phyloP scores from a whole-genome alignment of 1,140 invertebrate genomes.

The Drosophila punjabiensis region DNA sequence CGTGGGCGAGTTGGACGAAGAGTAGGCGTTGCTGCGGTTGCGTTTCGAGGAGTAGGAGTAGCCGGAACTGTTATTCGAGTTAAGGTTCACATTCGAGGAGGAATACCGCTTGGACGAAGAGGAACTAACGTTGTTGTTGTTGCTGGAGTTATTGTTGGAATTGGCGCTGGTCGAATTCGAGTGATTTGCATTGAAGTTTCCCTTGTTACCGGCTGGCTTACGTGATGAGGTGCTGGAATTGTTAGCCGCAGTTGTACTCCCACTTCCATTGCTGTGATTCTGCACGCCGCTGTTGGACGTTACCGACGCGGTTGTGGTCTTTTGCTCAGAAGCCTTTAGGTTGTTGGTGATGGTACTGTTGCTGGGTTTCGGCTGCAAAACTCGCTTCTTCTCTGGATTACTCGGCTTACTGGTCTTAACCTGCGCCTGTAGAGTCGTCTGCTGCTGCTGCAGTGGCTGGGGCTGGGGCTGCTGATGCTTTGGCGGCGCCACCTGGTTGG shows the following conservation, averaged over 20 bases:
- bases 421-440: constrained; percentile 27
- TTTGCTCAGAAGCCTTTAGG: constrained; percentile 28
- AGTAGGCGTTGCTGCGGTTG: constrained; percentile 61
- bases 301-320: constrained; percentile 1
- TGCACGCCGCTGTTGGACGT: constrained; percentile 21
- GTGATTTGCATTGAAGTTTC: constrained; percentile 51
- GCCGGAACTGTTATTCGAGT: constrained; percentile 63
- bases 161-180: constrained; percentile 51
- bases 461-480: constrained; percentile 42
- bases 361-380: constrained; percentile 40
- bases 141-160: constrained; percentile 53
- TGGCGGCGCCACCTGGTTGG: constrained; percentile 30
- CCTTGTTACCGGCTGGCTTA: constrained; percentile 36
- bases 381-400: constrained; percentile 58
- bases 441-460: constrained; percentile 23
- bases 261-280: constrained; percentile 26
- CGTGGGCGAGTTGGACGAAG: constrained; percentile 70
- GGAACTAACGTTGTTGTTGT: constrained; percentile 74
- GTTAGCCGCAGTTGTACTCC: constrained; percentile 6
- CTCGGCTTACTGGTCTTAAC: constrained; percentile 35
- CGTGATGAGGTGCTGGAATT: constrained; percentile 43
- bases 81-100: constrained; percentile 67
- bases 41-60: constrained; percentile 81
- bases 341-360: constrained; percentile 21
- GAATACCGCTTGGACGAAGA: constrained; percentile 83